phyloP scores from a whole-genome alignment of 2,113 vertebrate genomes.

The Rhegmatorhina hoffmannsi region DNA sequence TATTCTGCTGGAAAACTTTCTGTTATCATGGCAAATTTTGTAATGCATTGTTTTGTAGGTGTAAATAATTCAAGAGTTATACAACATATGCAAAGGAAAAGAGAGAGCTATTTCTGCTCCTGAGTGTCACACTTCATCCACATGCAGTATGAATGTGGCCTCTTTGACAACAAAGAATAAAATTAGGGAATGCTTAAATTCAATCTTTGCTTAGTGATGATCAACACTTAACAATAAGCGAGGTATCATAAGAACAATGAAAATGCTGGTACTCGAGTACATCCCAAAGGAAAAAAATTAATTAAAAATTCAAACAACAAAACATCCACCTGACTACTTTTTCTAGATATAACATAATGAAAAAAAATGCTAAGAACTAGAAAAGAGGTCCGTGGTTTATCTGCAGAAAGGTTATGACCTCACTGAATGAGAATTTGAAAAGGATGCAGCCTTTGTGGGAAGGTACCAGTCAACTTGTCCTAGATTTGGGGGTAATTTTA shows the following conservation, averaged over 20 bases:
- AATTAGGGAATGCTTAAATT: neutral
- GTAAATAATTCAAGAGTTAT: neutral
- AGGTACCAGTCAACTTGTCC: neutral
- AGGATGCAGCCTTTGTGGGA: neutral
- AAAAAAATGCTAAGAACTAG: neutral
- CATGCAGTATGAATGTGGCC: neutral
- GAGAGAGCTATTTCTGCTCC: neutral
- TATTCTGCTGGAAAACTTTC: neutral
- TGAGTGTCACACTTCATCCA: neutral
- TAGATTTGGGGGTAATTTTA: neutral
- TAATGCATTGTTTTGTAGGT: neutral
- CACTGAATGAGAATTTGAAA: neutral
- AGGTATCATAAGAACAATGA: neutral
- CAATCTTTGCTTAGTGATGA: neutral
- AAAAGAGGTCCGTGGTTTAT: neutral
- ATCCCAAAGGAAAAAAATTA: neutral
- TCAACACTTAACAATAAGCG: neutral
- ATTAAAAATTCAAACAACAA: neutral
- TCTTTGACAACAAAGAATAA: neutral
- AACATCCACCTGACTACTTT: neutral
- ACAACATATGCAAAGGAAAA: neutral
- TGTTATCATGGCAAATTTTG: neutral
- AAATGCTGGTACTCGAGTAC: neutral
- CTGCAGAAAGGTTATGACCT: neutral
- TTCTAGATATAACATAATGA: neutral